Conservation (phyloP, 2,113 vertebrate species). For the Macroglossus sobrinus region DNA sequence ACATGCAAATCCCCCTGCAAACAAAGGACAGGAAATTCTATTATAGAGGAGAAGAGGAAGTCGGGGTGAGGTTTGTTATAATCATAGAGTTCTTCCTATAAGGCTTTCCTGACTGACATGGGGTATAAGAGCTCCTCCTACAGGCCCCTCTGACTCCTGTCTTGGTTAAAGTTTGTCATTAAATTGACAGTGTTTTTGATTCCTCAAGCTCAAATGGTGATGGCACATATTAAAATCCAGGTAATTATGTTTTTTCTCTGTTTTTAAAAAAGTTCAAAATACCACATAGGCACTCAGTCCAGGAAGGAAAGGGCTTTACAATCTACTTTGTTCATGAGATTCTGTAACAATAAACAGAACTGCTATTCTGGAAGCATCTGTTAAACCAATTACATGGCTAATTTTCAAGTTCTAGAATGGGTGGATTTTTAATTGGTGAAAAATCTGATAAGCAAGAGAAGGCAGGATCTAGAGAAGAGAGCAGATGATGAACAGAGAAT, state of each 20-base stretch:
- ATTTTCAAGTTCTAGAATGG: conserved; percentile 40
- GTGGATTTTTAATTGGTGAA: conserved; percentile 9
- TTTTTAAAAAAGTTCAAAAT: neutral
- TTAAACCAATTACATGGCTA: conserved; percentile 3
- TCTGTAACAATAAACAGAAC: conserved; percentile 18
- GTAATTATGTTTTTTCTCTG: conserved; percentile 15
- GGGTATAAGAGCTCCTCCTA: neutral
- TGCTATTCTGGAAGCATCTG: conserved; percentile 41
- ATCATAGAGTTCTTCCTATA: neutral
- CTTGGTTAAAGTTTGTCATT: neutral
- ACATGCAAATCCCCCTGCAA: neutral
- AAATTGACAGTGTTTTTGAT: neutral
- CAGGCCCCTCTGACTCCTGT: neutral
- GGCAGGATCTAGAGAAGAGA: neutral
- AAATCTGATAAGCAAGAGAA: conserved; percentile 4
- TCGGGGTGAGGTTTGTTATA: neutral
- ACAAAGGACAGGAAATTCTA: neutral
- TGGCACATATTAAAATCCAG: neutral
- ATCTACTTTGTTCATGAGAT: neutral
- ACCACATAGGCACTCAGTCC: neutral
- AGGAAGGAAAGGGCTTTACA: conserved; percentile 15
- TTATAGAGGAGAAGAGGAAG: neutral
- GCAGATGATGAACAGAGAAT: neutral
- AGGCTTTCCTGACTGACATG: neutral
- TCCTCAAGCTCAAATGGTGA: neutral